Evolutionary conservation across 2,113 vertebrate species (phyloP), one percentile per base, ranked within the genome.

Genomic region (Triplophysa dalaica): DNA sequence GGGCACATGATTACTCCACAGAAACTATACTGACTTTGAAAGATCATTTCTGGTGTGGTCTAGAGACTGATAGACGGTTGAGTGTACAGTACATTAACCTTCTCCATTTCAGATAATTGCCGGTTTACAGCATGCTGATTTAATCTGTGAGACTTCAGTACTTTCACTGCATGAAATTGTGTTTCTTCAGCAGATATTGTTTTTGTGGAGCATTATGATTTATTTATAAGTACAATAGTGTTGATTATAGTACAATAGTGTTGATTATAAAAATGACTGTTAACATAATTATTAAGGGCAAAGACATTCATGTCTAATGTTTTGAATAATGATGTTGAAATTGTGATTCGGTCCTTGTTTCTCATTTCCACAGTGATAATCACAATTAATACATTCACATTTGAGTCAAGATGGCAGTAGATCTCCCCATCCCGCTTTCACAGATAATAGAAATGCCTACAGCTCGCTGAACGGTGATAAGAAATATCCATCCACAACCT

Each of bases 401-500:
- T 81, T 33, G 60, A 58, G 77, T 70, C 61, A 12, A 66, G 45
- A 70, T 52, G 13, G n/a, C 65, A 33, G 45, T 63, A 70, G 26
- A 75, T 16, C 14, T 58, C 60, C 56, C 21, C n/a, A 8, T 58
- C 19, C 54, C 1, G 1, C n/a, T 10, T 9, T 10, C 24, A 8
- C 22, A n/a, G 26, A 81, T 33, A 66, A 17, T 13, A 79, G 80
- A 68, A 80, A 38, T 62, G 81, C 77, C 41, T 52, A 64, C 26
- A 62, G 22, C 77, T 63, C 33, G 1, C 26, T 79, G 72, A 54
- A 52, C 43, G 24, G 62, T 63, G 65, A 82, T 68, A 77, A 82
- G 63, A 79, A 43, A 66, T 68, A 82, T 82, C 73, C 56, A 77
- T 70, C 79, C n/a, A 62, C 54, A 79, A 66, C 80, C 78, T 67